Conservation (phyloP, 2,888 invertebrate genomes). For the Zaprionus lineosus region DNA sequence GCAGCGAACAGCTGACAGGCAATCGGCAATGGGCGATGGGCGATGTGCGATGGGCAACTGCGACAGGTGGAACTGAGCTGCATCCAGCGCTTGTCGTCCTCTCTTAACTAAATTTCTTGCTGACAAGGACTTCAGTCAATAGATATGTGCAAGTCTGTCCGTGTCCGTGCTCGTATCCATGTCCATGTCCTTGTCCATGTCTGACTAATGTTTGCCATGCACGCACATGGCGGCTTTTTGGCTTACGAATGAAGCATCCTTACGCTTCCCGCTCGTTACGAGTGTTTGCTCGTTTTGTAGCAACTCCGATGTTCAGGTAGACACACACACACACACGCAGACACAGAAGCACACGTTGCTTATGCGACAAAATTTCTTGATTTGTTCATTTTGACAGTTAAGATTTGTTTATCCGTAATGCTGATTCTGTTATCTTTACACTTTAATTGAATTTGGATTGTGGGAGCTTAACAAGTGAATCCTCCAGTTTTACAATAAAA, state of each 20-base stretch:
- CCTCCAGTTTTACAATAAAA: background rate
- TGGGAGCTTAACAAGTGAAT: background rate
- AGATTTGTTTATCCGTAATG: background rate
- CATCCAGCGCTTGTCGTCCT: background rate
- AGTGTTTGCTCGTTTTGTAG: conserved; percentile 10
- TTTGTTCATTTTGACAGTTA: background rate
- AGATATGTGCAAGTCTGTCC: conserved; percentile 9
- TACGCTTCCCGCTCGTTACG: conserved; percentile 1
- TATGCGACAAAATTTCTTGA: background rate
- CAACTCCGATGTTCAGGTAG: background rate
- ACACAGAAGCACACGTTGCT: background rate
- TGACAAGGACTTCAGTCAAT: conserved; percentile 11
- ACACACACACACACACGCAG: background rate
- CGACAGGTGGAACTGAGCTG: conserved; percentile 8
- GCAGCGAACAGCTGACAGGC: conserved; percentile 20
- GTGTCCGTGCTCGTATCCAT: no score
- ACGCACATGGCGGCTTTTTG: conserved; percentile 53
- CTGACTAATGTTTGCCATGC: conserved; percentile 51
- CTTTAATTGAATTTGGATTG: background rate
- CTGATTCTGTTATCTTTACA: background rate
- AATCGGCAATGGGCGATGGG: no score
- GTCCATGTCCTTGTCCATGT: conserved; percentile 14
- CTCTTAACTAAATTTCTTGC: background rate
- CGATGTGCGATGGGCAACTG: background rate
- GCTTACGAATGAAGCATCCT: conserved; percentile 23